Evolutionary conservation across 2,113 vertebrate genomes (phyloP).

Genomic region (Panurus biarmicus): DNA sequence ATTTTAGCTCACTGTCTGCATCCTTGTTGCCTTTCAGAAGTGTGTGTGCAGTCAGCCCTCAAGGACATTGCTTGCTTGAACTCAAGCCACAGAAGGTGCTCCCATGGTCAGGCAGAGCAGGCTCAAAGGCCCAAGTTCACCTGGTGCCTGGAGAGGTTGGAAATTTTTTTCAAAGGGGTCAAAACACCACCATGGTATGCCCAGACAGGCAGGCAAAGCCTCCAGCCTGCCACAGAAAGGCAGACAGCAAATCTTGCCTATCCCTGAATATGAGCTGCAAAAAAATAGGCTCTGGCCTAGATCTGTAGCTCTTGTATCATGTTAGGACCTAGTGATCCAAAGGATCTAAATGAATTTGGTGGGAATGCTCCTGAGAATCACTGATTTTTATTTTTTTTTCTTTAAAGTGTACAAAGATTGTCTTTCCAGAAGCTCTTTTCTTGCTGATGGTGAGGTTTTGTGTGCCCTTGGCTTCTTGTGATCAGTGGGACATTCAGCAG

Average conservation of each 20-base stretch:
- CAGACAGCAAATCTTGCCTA: not conserved
- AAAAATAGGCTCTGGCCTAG: not conserved
- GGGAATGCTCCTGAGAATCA: not conserved
- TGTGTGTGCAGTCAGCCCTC: not conserved
- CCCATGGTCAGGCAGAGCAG: not conserved
- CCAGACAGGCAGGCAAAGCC: not conserved
- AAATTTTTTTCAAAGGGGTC: not conserved
- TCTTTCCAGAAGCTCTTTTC: not conserved
- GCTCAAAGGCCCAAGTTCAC: not conserved
- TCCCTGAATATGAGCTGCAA: not conserved
- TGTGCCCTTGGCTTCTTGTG: not conserved
- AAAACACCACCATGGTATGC: too few species aligned
- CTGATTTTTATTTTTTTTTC: not conserved
- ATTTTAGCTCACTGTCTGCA: not conserved
- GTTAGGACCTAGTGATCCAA: not conserved
- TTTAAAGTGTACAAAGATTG: not conserved
- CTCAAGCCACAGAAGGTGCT: not conserved
- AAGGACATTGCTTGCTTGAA: not conserved
- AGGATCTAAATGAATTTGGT: not conserved
- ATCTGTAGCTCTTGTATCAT: not conserved
- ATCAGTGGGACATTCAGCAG: constrained; percentile 4
- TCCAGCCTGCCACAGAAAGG: not conserved
- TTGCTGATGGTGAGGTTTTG: not conserved
- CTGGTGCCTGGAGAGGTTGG: not conserved
- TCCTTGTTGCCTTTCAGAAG: not conserved